These are phyloP conservation scores for Parazoanthus swiftii DNA, from an alignment of 92 coral and sea anemone species.

Conservation along the genomic window DNA sequence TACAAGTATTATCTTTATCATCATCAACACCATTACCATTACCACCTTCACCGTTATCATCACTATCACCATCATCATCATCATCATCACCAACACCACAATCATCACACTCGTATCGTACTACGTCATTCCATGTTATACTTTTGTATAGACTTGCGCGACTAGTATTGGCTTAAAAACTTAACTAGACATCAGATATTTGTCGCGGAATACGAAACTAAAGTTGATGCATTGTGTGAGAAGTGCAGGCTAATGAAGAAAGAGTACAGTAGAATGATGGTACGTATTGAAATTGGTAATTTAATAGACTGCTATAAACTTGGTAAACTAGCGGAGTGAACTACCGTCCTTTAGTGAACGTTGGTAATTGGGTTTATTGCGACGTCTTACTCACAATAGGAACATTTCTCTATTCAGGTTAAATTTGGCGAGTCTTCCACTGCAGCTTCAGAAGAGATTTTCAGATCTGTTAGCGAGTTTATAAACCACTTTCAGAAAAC, in stretches of 20 bases:
- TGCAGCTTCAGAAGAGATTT: slow-evolving; percentile 90
- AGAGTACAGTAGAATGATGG: slow-evolving; percentile 82
- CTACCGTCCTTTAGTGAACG: no score
- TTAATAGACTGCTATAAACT: neutral
- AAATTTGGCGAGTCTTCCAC: slow-evolving; percentile 84
- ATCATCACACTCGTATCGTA: neutral
- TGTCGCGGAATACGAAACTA: slow-evolving; percentile 84
- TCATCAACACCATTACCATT: no score
- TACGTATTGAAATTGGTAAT: slow-evolving; percentile 42
- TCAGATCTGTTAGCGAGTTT: slow-evolving; percentile 71
- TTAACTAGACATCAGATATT: slow-evolving; percentile 55
- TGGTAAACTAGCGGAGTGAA: neutral
- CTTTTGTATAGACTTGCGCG: no score
- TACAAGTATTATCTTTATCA: no score
- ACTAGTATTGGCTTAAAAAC: neutral
- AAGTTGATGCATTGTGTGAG: slow-evolving; percentile 72
- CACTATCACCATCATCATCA: no score
- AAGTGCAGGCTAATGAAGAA: slow-evolving; percentile 91
- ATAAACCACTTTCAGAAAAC: slow-evolving; percentile 70
- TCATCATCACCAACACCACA: neutral
- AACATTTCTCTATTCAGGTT: slow-evolving; percentile 43
- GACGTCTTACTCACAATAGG: neutral
- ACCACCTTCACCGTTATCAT: no score
- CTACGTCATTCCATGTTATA: no score
- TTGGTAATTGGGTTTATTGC: no score